Base-by-base conservation (phyloP, 2,888 invertebrate species). In the Perdita meconis region DNA sequence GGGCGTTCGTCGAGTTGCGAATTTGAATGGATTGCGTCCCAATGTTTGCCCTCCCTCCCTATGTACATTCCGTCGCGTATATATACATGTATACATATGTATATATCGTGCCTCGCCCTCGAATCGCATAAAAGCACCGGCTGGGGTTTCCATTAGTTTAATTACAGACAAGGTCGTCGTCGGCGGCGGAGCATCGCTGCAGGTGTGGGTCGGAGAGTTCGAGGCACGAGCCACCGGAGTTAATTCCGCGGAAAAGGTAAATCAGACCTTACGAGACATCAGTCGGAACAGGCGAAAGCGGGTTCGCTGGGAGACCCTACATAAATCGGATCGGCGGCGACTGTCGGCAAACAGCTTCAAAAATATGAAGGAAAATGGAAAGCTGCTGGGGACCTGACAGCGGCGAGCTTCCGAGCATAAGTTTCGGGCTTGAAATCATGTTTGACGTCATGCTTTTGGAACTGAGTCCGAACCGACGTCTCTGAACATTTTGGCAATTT, bases 141-240 rank as follows among this genome's bases (percentile, higher is more conserved):
- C 68, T 77, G 80, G 81, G n/a, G 51, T 81, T 87, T 88, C 89
- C 89, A 90, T 90, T 90, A 90, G 83, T 89, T 90, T 88, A 87
- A 90, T 90, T 90, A 89, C 85, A 73, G 75, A 76, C 76, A 76
- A 81, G 76, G 57, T 72, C 59, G 68, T 57, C 63, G 57, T 47
- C 63, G 66, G 16, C 42, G 57, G 34, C 42, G 30, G 42, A 63
- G 64, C 77, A 70, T 36, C 69, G 63, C 40, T 77, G 55, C 42
- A 51, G 51, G 60, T 55, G 55, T 56, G 24, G 22, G 53, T 61
- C 2, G 12, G 47, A 10, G 47, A 56, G 60, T 40, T 57, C 47
- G 47, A 68, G 36, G 59, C 77, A 59, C 57, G 51, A 36, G 16
- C 64, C 34, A 42, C 51, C 30, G 30, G 50, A 78, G 64, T 60